phyloP scores from a whole-genome alignment of 2,113 vertebrate species.

The Conger conger region DNA sequence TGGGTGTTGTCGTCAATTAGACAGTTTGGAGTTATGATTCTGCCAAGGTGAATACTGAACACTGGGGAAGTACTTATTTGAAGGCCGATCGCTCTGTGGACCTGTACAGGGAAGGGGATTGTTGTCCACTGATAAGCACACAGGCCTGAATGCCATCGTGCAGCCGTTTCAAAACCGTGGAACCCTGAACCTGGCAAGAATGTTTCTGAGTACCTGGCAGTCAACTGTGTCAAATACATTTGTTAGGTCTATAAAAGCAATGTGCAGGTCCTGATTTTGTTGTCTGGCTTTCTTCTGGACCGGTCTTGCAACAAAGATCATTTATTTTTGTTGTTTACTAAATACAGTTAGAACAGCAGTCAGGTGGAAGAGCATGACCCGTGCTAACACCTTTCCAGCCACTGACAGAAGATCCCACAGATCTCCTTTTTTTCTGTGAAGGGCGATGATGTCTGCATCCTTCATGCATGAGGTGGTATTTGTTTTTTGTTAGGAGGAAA shows the following conservation, averaged over 20 bases:
- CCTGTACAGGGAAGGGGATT: not conserved
- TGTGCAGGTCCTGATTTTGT: slow-evolving; percentile 5
- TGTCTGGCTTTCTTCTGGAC: slow-evolving; percentile 8
- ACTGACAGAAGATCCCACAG: too few relatives aligned
- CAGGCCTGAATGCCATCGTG: slow-evolving; percentile 7
- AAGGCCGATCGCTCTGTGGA: not conserved
- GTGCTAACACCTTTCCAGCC: too few relatives aligned
- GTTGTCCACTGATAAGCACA: not conserved
- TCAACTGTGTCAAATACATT: slow-evolving; percentile 10
- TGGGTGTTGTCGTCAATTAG: too few relatives aligned
- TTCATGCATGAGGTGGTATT: too few relatives aligned
- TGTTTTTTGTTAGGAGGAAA: too few relatives aligned
- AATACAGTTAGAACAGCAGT: too few relatives aligned
- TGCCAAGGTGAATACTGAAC: too few relatives aligned
- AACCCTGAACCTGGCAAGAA: not conserved
- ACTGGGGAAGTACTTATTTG: not conserved
- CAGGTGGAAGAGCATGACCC: too few relatives aligned
- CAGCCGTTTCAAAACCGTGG: slow-evolving; percentile 1
- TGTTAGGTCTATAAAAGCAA: slow-evolving; percentile 11
- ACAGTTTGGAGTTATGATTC: too few relatives aligned
- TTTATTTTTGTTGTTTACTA: too few relatives aligned
- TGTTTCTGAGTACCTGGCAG: not conserved
- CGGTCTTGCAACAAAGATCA: not conserved
- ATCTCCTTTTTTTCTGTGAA: too few relatives aligned
- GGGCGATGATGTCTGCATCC: too few relatives aligned